phyloP scores from a whole-genome alignment of 1,140 invertebrate species.

The Drosophila pruinosa region DNA sequence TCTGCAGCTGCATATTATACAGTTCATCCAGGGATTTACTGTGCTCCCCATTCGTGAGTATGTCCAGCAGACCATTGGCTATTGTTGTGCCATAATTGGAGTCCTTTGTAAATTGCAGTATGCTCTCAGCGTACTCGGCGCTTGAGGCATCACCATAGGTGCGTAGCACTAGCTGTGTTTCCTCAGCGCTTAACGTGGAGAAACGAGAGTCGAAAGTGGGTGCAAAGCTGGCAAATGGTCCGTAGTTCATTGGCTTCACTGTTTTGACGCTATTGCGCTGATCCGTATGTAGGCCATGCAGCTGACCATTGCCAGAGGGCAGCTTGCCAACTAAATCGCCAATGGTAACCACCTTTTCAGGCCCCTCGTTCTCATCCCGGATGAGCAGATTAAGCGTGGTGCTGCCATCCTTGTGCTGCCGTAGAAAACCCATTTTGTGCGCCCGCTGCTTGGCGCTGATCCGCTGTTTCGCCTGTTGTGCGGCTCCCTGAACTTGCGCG shows the following conservation, averaged over 20 bases:
- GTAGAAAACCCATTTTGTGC: constrained; percentile 90
- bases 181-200: constrained; percentile 95
- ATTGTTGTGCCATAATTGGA: constrained; percentile 91
- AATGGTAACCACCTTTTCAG: constrained; percentile 91
- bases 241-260: constrained; percentile 96
- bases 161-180: constrained; percentile 94
- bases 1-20: constrained; percentile 82
- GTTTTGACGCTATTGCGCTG: constrained; percentile 93
- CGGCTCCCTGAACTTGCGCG: constrained; percentile 84
- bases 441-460: constrained; percentile 83
- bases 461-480: constrained; percentile 71
- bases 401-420: constrained; percentile 91
- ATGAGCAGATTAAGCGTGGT: constrained; percentile 93
- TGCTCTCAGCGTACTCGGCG: constrained; percentile 93
- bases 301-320: constrained; percentile 88
- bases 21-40: constrained; percentile 87
- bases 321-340: constrained; percentile 93
- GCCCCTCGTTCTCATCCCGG: constrained; percentile 87
- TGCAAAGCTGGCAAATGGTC: constrained; percentile 97
- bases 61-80: constrained; percentile 93
- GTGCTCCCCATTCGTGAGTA: constrained; percentile 93
- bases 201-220: constrained; percentile 98
- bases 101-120: constrained; percentile 91
- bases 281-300: constrained; percentile 91
- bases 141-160: constrained; percentile 95